These are phyloP conservation scores for Mastigias papua DNA, from an alignment of 30 jellyfish, hydroid and myxozoan genomes.

Conservation along the genomic window DNA sequence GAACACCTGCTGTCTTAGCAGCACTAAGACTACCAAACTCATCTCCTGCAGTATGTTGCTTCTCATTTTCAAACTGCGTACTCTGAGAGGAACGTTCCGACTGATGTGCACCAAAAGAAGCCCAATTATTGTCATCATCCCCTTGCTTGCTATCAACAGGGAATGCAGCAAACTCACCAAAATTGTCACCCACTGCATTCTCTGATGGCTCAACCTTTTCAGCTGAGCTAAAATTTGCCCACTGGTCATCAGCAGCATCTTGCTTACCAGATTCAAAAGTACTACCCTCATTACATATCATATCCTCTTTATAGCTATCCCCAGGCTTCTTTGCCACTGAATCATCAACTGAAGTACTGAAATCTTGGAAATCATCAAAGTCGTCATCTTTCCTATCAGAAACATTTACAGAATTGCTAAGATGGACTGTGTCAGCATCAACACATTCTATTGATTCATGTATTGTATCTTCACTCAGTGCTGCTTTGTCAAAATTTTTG, in stretches of 20 bases:
- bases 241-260: not conserved
- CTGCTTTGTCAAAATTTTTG: not conserved
- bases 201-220: not conserved
- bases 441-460: not conserved
- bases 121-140: conserved; percentile 48
- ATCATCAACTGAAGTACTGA: not conserved
- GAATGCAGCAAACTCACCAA: conserved; percentile 31
- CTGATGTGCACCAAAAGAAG: conserved; percentile 40
- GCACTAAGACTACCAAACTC: not conserved
- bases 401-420: not conserved
- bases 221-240: conserved; percentile 22
- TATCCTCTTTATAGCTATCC: not conserved
- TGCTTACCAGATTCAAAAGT: not conserved
- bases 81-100: not conserved
- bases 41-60: not conserved
- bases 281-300: not conserved
- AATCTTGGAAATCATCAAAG: conserved; percentile 19
- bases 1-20: not conserved
- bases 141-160: not conserved
- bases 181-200: not conserved
- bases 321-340: not conserved
- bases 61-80: not conserved
- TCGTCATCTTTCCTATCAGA: not conserved
- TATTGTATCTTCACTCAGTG: not conserved
- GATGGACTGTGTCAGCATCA: not conserved